Evolutionary conservation across 2,888 invertebrate genomes (phyloP).

Genomic region (Orthosia cruda): DNA sequence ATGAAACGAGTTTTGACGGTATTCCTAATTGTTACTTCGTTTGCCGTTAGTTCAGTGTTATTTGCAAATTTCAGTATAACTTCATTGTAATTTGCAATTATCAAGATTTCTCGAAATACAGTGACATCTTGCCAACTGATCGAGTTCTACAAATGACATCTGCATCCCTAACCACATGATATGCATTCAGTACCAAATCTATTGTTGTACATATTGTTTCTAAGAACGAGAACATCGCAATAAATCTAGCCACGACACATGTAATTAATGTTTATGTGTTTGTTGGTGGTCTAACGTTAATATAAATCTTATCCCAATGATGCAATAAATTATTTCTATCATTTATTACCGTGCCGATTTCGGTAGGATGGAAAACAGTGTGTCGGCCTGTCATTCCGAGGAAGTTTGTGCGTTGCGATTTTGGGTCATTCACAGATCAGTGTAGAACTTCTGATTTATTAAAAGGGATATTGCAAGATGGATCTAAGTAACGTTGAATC

Average conservation of each 20-base stretch:
- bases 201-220: conserved; percentile 60
- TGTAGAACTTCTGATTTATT: conserved; percentile 44
- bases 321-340: conserved; percentile 65
- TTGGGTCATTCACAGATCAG: conserved; percentile 53
- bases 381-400: conserved; percentile 55
- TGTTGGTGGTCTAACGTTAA: conserved; percentile 67
- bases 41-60: not conserved
- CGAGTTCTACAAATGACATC: conserved; percentile 24
- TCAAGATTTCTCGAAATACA: not conserved
- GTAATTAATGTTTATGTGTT: conserved; percentile 67
- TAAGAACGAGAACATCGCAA: conserved; percentile 53
- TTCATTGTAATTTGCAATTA: not conserved
- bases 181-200: conserved; percentile 44
- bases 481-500: conserved; percentile 11
- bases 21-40: not conserved
- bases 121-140: conserved; percentile 15
- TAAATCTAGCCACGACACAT: conserved; percentile 63
- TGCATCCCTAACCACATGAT: conserved; percentile 41
- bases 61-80: not conserved
- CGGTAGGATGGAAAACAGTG: conserved; percentile 58
- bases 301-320: conserved; percentile 65
- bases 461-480: conserved; percentile 29
- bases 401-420: conserved; percentile 55
- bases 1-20: not conserved
- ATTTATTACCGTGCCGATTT: conserved; percentile 64